Evolutionary conservation across 2,113 vertebrate species (phyloP).

Genomic region (Gymnobelideus leadbeateri): DNA sequence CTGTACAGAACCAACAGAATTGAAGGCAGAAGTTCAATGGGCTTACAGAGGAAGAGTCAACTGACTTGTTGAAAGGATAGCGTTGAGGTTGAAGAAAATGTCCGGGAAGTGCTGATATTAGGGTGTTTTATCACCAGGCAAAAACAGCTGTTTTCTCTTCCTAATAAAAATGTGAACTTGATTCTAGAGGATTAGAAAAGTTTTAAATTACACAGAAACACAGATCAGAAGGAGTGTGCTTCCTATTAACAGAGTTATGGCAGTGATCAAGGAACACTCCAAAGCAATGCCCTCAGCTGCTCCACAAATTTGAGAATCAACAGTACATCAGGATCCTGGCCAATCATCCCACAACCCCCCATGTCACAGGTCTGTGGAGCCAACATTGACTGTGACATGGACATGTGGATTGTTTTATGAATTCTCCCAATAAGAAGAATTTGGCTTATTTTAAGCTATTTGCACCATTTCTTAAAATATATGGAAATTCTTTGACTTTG

Average conservation of each 20-base stretch:
- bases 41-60: not conserved
- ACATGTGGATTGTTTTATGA: not conserved
- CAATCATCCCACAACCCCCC: not conserved
- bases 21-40: not conserved
- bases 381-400: not conserved
- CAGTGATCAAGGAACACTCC: not conserved
- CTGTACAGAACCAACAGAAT: not conserved
- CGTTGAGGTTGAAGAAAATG: not conserved
- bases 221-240: not conserved
- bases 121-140: not conserved
- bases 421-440: not conserved
- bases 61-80: not conserved
- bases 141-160: not conserved
- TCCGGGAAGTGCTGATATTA: not conserved
- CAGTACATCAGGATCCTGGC: not conserved
- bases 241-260: not conserved
- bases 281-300: not conserved
- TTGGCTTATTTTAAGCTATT: not conserved
- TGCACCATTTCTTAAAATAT: not conserved
- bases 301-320: not conserved
- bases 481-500: not conserved
- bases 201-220: not conserved
- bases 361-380: not conserved
- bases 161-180: not conserved
- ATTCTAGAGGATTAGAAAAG: not conserved